These are phyloP conservation scores for Eubasilissa splendida DNA, from an alignment of 2,888 invertebrate species.

Conservation along the genomic window DNA sequence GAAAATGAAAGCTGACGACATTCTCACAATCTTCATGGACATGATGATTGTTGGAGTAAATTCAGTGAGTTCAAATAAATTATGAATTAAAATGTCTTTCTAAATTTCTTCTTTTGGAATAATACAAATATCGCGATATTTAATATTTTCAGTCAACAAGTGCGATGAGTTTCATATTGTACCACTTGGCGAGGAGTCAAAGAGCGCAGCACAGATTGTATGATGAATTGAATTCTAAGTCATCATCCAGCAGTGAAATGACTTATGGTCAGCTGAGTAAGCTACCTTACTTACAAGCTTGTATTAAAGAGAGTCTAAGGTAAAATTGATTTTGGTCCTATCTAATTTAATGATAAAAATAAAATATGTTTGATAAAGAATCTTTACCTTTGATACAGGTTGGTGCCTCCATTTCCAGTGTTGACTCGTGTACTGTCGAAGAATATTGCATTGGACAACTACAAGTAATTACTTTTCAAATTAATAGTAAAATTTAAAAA, in stretches of 20 bases:
- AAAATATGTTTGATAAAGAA: conserved; percentile 26
- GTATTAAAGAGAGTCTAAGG: conserved; percentile 77
- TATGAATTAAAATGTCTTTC: background rate
- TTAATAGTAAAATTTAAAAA: too few species aligned
- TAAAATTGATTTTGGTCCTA: conserved; percentile 59
- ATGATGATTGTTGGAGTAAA: conserved; percentile 79
- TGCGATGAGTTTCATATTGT: conserved; percentile 76
- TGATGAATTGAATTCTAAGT: conserved; percentile 72
- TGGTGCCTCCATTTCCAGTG: conserved; percentile 78
- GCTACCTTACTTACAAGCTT: conserved; percentile 74
- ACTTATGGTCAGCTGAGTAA: conserved; percentile 16
- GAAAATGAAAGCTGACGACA: conserved; percentile 74
- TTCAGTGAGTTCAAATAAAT: conserved; percentile 66
- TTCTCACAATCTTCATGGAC: conserved; percentile 77
- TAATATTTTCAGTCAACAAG: conserved; percentile 70
- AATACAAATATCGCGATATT: conserved; percentile 13
- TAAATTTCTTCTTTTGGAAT: background rate
- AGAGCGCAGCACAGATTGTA: conserved; percentile 75
- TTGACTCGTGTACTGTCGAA: conserved; percentile 74
- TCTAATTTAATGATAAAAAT: background rate
- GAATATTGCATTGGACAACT: conserved; percentile 75
- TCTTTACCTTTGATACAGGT: conserved; percentile 62
- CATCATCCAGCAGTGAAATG: conserved; percentile 62
- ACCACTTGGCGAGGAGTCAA: conserved; percentile 78
- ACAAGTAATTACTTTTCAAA: conserved; percentile 65